Conservation (phyloP, 2,797 vertebrate species). For the Tapera naevia region DNA sequence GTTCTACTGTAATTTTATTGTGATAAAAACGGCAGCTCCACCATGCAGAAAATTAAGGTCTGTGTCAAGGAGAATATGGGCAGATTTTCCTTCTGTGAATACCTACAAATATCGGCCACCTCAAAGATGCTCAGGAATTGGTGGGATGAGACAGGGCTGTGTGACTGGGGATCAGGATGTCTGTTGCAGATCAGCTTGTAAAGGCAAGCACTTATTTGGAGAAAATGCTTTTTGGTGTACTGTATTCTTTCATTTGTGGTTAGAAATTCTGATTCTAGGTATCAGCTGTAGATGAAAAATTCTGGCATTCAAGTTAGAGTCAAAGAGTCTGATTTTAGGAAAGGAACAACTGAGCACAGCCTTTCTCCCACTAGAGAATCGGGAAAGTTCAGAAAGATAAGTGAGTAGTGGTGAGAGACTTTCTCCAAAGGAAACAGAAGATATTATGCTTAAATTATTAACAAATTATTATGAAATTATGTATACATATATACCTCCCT, state of each 20-base stretch:
- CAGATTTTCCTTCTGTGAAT: background rate
- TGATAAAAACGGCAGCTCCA: background rate
- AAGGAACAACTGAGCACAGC: background rate
- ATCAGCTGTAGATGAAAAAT: background rate
- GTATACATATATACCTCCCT: background rate
- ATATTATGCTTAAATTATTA: conserved; percentile 14
- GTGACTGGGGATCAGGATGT: background rate
- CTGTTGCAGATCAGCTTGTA: background rate
- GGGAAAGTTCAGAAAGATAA: background rate
- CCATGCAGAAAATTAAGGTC: background rate
- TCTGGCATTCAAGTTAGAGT: background rate
- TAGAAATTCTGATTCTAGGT: background rate
- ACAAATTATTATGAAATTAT: background rate
- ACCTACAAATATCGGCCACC: background rate
- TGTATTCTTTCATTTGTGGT: background rate
- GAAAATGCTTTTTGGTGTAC: background rate
- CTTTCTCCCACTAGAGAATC: background rate
- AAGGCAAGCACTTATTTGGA: background rate
- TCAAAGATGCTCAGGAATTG: background rate
- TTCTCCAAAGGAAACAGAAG: background rate
- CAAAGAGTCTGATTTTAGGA: background rate
- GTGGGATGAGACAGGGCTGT: background rate
- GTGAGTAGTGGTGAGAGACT: background rate
- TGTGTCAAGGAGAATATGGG: rapidly evolving
- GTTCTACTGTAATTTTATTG: background rate